phyloP scores from a whole-genome alignment of 2,797 vertebrate species.

The Muscicapa comitata region DNA sequence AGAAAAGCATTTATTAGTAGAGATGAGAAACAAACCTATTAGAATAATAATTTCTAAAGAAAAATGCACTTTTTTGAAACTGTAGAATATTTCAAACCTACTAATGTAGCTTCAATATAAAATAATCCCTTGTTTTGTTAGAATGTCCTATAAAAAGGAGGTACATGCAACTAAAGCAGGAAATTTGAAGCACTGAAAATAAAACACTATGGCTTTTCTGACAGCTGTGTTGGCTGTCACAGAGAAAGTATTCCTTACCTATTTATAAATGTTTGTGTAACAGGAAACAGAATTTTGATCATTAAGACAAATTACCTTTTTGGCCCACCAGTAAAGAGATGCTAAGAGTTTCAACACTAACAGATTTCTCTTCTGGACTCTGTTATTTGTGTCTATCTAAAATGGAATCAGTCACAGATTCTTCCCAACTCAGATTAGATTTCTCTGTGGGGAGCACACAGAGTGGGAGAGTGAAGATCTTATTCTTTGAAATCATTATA shows the following conservation, averaged over 20 bases:
- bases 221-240: neutral
- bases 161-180: neutral
- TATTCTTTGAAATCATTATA: slow-evolving; percentile 40
- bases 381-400: neutral
- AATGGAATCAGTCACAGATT: neutral
- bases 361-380: neutral
- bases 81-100: neutral
- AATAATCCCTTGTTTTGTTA: neutral
- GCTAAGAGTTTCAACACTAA: neutral
- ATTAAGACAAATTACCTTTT: neutral
- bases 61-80: neutral
- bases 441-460: neutral
- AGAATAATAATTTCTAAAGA: neutral
- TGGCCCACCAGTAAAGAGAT: neutral
- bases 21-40: neutral
- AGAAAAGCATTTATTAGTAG: neutral
- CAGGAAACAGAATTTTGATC: neutral
- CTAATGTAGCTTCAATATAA: neutral
- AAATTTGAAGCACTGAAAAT: neutral
- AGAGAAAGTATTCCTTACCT: neutral
- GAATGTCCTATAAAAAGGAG: neutral
- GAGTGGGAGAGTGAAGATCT: neutral
- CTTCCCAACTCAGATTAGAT: neutral
- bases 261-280: neutral
- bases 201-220: neutral